phyloP scores from a whole-genome alignment of 2,888 invertebrate genomes.

The Melinopterus prodromus region DNA sequence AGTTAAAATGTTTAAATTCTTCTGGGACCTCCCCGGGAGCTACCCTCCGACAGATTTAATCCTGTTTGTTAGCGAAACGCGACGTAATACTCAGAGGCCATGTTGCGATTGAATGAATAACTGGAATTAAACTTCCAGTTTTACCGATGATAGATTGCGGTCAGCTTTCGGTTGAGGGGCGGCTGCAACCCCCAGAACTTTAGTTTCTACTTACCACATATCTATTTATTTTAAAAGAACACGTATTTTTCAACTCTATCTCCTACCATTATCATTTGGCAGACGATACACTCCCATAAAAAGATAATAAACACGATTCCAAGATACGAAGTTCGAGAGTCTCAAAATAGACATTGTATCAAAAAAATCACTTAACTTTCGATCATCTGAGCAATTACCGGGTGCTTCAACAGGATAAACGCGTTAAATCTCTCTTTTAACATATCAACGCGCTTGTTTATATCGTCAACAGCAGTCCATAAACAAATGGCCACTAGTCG shows the following conservation, averaged over 20 bases:
- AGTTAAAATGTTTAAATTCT: conserved; percentile 62
- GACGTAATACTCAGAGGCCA: conserved; percentile 6
- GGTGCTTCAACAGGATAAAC: too few species aligned
- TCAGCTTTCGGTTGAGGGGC: not conserved
- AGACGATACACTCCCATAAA: not conserved
- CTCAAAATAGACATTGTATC: not conserved
- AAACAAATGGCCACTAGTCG: too few species aligned
- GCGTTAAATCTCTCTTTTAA: too few species aligned
- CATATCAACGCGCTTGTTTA: too few species aligned
- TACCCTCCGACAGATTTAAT: conserved; percentile 49
- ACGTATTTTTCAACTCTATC: not conserved
- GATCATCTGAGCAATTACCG: not conserved
- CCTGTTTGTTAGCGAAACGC: conserved; percentile 39
- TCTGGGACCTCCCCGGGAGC: conserved; percentile 52
- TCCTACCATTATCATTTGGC: not conserved
- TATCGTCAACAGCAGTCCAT: too few species aligned
- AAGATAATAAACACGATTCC: not conserved
- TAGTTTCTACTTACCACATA: not conserved
- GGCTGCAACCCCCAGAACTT: not conserved
- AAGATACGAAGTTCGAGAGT: not conserved
- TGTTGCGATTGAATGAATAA: conserved; percentile 10
- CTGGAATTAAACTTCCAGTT: not conserved
- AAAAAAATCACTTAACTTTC: not conserved
- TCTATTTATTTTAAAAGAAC: not conserved
- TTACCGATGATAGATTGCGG: not conserved